Percentiles rank a stretch among this genome's conserved stretches.
Evolutionary conservation across 2,888 invertebrate species (phyloP).

Genomic region (Ceriagrion tenellum): DNA sequence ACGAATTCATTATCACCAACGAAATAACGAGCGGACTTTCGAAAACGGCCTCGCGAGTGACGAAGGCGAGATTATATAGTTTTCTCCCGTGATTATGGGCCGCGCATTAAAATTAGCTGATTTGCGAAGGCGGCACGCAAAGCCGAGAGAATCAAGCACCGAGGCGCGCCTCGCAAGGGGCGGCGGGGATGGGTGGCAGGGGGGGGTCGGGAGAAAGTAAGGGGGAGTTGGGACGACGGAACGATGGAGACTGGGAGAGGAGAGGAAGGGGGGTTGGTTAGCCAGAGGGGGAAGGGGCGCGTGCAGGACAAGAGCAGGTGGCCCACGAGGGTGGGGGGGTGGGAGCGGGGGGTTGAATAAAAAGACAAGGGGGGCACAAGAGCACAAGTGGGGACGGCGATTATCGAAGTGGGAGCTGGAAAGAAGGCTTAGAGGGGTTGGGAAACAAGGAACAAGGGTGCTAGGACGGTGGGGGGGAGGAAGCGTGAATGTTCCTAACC

Average conservation of each 20-base stretch:
- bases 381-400: constrained; percentile 30
- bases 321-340: constrained; percentile 29
- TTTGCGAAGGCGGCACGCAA: constrained; percentile 21
- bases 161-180: constrained; percentile 30
- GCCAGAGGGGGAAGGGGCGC: neutral
- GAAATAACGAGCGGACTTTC: constrained; percentile 2
- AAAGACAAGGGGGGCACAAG: constrained; percentile 31
- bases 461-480: neutral
- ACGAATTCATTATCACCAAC: neutral
- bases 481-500: neutral
- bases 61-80: constrained; percentile 28
- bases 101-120: constrained; percentile 36
- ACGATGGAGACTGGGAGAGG: neutral
- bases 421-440: neutral
- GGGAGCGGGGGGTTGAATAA: neutral
- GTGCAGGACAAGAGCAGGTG: constrained; percentile 7
- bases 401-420: constrained; percentile 31
- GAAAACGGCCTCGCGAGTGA: neutral
- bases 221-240: neutral
- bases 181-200: neutral
- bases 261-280: neutral
- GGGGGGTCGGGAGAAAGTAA: constrained; percentile 51
- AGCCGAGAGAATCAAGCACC: constrained; percentile 28
- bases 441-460: neutral
- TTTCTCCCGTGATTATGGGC: constrained; percentile 24